Conservation (phyloP, 2,888 invertebrate species). For the Eupelmus urozonus region DNA sequence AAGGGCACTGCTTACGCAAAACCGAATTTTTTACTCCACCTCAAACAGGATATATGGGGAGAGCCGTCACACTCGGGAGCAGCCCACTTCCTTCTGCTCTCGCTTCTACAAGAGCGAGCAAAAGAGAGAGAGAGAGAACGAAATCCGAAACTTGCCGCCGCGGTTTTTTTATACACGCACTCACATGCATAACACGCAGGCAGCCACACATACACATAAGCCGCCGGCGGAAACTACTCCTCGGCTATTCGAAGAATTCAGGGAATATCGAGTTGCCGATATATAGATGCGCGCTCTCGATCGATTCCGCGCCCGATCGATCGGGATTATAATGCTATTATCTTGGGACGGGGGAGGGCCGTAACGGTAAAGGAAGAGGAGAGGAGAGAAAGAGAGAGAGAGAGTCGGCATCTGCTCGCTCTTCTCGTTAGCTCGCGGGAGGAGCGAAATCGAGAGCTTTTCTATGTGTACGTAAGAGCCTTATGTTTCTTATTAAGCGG, state of each 20-base stretch:
- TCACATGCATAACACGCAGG: too few relatives aligned
- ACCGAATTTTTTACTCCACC: conserved; percentile 41
- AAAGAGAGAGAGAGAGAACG: conserved; percentile 40
- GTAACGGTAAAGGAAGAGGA: conserved; percentile 23
- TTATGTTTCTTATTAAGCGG: conserved; percentile 38
- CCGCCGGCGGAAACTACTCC: conserved; percentile 64
- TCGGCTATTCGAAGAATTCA: conserved; percentile 65
- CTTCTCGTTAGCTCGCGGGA: too few relatives aligned
- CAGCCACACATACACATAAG: too few relatives aligned
- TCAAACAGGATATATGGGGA: conserved; percentile 63
- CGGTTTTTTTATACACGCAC: too few relatives aligned
- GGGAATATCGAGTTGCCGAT: conserved; percentile 63
- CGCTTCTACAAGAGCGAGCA: conserved; percentile 42
- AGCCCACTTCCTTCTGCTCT: conserved; percentile 70
- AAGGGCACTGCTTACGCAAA: conserved; percentile 5
- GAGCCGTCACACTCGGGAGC: conserved; percentile 64
- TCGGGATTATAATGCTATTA: conserved; percentile 38
- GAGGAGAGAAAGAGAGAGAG: background rate
- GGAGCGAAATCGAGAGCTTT: conserved; percentile 42
- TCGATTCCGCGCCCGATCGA: conserved; percentile 16
- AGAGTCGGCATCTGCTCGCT: conserved; percentile 45
- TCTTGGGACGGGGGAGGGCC: conserved; percentile 3
- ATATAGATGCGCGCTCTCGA: conserved; percentile 5
- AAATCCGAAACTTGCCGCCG: conserved; percentile 68
- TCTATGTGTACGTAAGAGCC: conserved; percentile 40